Percentiles rank a stretch among this genome's conserved stretches.
These are phyloP conservation scores for Tetraodon nigroviridis DNA, from an alignment of 2,113 vertebrate genomes.

Conservation along the genomic window DNA sequence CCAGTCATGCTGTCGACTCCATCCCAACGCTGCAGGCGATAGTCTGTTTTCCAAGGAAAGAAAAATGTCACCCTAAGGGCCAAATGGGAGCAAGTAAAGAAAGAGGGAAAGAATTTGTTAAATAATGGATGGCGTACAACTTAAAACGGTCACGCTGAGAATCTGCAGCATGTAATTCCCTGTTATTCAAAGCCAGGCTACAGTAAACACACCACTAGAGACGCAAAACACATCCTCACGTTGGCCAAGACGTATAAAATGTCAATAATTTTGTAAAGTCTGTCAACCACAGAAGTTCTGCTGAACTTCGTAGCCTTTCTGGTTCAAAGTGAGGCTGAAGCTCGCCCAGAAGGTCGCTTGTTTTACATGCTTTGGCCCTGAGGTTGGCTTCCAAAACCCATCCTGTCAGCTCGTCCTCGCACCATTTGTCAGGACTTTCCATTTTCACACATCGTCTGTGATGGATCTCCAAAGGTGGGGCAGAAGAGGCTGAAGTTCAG, in stretches of 20 bases:
- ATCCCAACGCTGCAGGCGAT: conserved; percentile 10
- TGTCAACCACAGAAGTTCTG: conserved; percentile 13
- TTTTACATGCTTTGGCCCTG: neutral
- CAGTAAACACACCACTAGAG: neutral
- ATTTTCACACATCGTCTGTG: neutral
- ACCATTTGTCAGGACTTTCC: neutral
- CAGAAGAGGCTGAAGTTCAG: neutral
- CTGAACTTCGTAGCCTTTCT: conserved; percentile 11
- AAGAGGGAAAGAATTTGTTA: conserved; percentile 22
- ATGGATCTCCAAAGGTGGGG: neutral
- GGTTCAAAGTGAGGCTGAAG: neutral
- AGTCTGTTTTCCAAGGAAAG: conserved; percentile 22
- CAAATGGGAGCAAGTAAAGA: conserved; percentile 13
- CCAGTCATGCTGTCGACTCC: conserved; percentile 17
- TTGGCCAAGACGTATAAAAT: conserved; percentile 15
- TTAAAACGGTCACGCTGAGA: conserved; percentile 19
- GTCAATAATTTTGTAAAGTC: conserved; percentile 17
- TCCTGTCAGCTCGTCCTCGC: neutral
- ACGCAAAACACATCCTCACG: conserved; percentile 8
- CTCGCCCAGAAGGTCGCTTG: neutral
- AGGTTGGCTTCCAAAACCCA: neutral
- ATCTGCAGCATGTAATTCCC: conserved; percentile 13
- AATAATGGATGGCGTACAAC: conserved; percentile 20
- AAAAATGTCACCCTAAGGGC: conserved; percentile 25
- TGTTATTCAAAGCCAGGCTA: neutral